Base-by-base conservation (phyloP, 2,888 invertebrate species). In the Matsumyia berberina region DNA sequence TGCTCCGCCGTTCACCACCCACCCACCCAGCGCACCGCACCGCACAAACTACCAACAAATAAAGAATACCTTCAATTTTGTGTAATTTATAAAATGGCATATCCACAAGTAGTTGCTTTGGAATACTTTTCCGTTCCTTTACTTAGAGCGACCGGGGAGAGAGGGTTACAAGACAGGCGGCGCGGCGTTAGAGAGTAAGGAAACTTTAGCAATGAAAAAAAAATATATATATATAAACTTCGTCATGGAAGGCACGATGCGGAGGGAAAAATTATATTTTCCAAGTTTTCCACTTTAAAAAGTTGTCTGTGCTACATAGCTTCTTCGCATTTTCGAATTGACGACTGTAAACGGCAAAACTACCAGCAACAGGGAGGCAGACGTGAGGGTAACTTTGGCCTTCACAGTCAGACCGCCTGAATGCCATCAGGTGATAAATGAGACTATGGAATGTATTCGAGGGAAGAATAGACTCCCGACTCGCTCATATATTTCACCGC, bases 51-150 rank as follows among this genome's bases (percentile, higher is more conserved):
- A 57, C 58, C 64, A 64, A 74, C 85, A 85, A 80, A 85, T 85
- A 85, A 85, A 85, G 74, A 79, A 80, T 80, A 85, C 85, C 85
- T 74, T 85, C 79, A 85, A 85, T 85, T 85, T 85, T 58, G 85
- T 85, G 85, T 85, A 85, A 85, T 85, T 85, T 85, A 85, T 85
- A 85, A 85, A 85, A 85, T 85, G 85, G 80, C 85, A 85, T 80
- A 85, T 85, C 85, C 76, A 85, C 85, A 85, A 85, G 85, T 85
- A 80, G 85, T 85, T 85, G 85, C 85, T 85, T 80, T 80, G 64
- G 44, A 69, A 80, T 62, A 73, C 19, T 49, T 55, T 42, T 51
- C 33, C 46, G 5, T 49, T 17, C 29, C 55, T 12, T 17, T 51
- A 66, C 46, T 67, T 76, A 76, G 76, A 73, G 29, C 53, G 17